Evolutionary conservation across 2,888 invertebrate genomes (phyloP).

Genomic region (Tanytarsus gracilentus): DNA sequence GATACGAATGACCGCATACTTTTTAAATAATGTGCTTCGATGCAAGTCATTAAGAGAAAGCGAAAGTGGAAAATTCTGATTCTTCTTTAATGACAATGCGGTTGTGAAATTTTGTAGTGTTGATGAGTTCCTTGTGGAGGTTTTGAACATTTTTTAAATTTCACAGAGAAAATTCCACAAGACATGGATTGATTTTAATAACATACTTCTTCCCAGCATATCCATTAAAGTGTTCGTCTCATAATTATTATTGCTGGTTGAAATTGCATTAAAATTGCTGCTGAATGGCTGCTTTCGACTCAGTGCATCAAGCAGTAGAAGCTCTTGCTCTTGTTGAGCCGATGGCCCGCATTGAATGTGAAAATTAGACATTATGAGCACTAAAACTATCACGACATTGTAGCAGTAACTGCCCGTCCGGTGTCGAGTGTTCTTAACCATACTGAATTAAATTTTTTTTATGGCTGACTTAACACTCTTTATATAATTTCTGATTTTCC

Average conservation of each 20-base stretch:
- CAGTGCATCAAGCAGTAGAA: slow-evolving; percentile 61
- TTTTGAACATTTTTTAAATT: background rate
- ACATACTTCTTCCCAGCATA: slow-evolving; percentile 75
- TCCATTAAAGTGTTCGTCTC: slow-evolving; percentile 66
- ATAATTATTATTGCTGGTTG: slow-evolving; percentile 40
- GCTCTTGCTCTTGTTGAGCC: slow-evolving; percentile 64
- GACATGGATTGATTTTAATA: slow-evolving; percentile 30
- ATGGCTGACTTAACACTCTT: background rate
- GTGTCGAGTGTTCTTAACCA: background rate
- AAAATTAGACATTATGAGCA: slow-evolving; percentile 20
- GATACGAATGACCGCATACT: slow-evolving; percentile 6
- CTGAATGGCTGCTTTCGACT: slow-evolving; percentile 55
- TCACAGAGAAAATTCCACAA: background rate
- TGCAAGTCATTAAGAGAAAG: slow-evolving; percentile 14
- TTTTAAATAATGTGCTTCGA: slow-evolving; percentile 1
- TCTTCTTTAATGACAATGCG: background rate
- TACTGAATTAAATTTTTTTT: too few relatives aligned
- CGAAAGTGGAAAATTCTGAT: slow-evolving; percentile 26
- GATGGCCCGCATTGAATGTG: slow-evolving; percentile 41
- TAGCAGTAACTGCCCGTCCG: background rate
- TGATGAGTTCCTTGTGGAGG: background rate
- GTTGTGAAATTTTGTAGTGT: background rate
- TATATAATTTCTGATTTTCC: background rate
- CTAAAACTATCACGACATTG: slow-evolving; percentile 7
- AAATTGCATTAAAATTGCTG: slow-evolving; percentile 39